These are phyloP conservation scores for Hydrolagus colliei DNA, from an alignment of 2,797 vertebrate species.

Conservation along the genomic window DNA sequence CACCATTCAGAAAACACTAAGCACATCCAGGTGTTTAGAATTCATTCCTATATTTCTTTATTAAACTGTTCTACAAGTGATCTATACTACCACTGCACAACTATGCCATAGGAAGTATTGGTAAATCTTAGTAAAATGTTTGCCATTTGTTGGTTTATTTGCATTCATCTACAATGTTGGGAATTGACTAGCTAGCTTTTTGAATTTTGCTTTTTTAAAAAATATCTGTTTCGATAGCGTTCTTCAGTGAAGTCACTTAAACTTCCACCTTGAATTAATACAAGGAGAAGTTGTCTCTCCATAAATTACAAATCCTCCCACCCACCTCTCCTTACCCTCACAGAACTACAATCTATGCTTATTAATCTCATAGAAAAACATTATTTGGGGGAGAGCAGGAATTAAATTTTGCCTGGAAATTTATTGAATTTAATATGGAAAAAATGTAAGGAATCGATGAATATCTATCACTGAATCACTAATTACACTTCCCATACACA, in stretches of 20 bases:
- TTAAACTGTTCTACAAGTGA: neutral
- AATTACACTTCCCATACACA: neutral
- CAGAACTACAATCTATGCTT: no score
- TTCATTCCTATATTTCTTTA: neutral
- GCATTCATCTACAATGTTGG: neutral
- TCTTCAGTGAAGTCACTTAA: neutral
- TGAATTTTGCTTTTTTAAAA: neutral
- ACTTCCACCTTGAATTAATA: neutral
- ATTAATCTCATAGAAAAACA: neutral
- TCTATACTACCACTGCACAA: neutral
- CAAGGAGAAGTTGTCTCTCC: neutral
- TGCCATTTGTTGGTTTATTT: neutral
- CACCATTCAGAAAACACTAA: neutral
- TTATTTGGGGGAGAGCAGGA: neutral
- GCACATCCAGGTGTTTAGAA: neutral
- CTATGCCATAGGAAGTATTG: neutral
- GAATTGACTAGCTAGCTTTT: neutral
- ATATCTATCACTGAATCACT: neutral
- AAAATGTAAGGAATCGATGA: no score
- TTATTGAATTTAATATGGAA: neutral
- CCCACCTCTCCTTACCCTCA: no score
- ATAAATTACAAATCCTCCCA: no score
- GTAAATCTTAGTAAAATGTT: constrained; percentile 11
- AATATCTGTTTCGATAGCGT: neutral
- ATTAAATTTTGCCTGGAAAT: neutral